phyloP scores from a whole-genome alignment of 2,888 invertebrate genomes.

The Tipula confusa region DNA sequence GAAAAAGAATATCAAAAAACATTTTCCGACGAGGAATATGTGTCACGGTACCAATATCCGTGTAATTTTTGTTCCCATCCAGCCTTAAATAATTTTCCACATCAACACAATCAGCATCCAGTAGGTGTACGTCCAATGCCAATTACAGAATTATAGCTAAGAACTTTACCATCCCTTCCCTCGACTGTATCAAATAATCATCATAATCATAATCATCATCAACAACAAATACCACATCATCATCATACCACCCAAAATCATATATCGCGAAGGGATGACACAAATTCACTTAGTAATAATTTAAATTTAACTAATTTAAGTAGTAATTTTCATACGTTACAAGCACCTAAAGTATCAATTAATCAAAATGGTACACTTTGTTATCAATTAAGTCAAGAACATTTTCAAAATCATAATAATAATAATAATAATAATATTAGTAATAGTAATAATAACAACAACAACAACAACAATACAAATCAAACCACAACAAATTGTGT shows the following conservation, averaged over 20 bases:
- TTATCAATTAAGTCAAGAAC: constrained; percentile 50
- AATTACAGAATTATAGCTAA: constrained; percentile 93
- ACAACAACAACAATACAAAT: not conserved
- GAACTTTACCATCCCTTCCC: constrained; percentile 76
- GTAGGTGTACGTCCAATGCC: constrained; percentile 67
- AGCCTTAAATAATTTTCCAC: constrained; percentile 47
- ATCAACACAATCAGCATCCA: constrained; percentile 49
- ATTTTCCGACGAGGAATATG: constrained; percentile 80
- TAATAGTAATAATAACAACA: not conserved
- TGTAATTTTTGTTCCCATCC: constrained; percentile 46
- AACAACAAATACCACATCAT: constrained; percentile 41
- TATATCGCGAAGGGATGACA: constrained; percentile 26
- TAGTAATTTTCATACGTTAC: constrained; percentile 28
- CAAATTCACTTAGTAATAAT: constrained; percentile 1
- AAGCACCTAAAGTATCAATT: constrained; percentile 27
- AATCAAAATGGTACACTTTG: constrained; percentile 30
- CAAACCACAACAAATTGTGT: constrained; percentile 29
- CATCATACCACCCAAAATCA: constrained; percentile 21
- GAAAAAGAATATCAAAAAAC: constrained; percentile 88
- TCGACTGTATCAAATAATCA: not conserved
- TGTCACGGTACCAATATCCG: constrained; percentile 48
- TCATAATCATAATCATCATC: not conserved
- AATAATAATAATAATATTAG: constrained; percentile 21
- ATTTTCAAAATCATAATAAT: constrained; percentile 31
- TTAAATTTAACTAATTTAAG: constrained; percentile 21